Conservation (phyloP, 2,113 vertebrate species). For the Boleophthalmus pectinirostris region DNA sequence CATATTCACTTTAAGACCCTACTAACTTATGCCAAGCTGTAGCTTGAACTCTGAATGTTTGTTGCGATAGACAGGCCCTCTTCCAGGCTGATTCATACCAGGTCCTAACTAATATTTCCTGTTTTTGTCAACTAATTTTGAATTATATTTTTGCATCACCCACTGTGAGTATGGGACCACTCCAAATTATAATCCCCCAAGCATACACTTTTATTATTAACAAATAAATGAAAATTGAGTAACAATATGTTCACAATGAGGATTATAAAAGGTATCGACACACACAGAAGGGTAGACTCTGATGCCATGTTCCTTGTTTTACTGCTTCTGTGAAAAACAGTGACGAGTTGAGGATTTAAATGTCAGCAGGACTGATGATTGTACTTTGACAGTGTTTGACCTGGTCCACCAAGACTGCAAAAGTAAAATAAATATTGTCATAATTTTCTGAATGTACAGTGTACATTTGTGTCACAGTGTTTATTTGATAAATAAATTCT, state of each 20-base stretch:
- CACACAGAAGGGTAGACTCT: not conserved
- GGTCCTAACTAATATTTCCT: not conserved
- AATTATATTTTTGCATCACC: not conserved
- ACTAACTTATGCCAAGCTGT: not conserved
- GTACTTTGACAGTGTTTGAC: slow-evolving; percentile 15
- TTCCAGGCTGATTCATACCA: not conserved
- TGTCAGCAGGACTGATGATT: slow-evolving; percentile 73
- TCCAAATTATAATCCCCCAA: not conserved
- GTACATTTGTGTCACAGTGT: not conserved
- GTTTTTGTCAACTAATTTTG: not conserved
- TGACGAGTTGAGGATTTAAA: slow-evolving; percentile 24
- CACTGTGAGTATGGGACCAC: not conserved
- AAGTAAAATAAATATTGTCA: slow-evolving; percentile 26
- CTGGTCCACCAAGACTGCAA: slow-evolving; percentile 38
- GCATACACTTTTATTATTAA: not conserved
- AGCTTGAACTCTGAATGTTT: not conserved
- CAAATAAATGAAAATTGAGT: not conserved
- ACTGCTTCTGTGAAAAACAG: slow-evolving; percentile 16
- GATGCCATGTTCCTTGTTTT: not conserved
- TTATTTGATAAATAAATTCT: not conserved
- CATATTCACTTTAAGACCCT: not conserved
- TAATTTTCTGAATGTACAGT: not conserved
- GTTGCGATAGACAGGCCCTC: not conserved
- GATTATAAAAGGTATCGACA: not conserved
- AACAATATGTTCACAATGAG: no score